phyloP scores from a whole-genome alignment of 1,140 invertebrate species.

The Drosophila equinoxialis region DNA sequence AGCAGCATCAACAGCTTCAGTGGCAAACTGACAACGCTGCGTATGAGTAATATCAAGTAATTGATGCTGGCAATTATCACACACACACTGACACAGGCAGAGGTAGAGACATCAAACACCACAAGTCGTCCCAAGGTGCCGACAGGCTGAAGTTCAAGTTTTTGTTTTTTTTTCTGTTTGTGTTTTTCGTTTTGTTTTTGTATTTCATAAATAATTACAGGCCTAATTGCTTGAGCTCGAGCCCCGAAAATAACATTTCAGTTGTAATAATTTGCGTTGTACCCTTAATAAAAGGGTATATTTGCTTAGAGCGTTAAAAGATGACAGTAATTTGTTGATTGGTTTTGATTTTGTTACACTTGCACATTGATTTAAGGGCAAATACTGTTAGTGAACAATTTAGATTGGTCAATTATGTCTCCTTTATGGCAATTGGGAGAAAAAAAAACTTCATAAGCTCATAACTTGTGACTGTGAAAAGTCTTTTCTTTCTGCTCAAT shows the following conservation, averaged over 20 bases:
- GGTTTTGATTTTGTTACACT: no score
- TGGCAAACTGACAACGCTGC: constrained; percentile 39
- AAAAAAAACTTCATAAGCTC: no score
- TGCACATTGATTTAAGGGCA: no score
- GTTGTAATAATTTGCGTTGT: constrained; percentile 13
- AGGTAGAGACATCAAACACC: constrained; percentile 14
- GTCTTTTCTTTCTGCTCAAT: no score
- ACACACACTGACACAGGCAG: constrained; percentile 11
- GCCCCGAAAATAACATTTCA: constrained; percentile 30
- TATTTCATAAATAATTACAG: constrained; percentile 54
- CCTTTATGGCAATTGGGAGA: no score
- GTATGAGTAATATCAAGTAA: constrained; percentile 70
- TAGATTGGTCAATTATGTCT: no score
- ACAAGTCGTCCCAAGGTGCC: constrained; percentile 52
- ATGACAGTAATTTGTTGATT: not conserved
- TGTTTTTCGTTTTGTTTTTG: constrained; percentile 28
- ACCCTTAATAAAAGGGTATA: not conserved
- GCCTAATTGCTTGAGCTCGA: constrained; percentile 52
- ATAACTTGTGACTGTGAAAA: no score
- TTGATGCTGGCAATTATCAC: constrained; percentile 70
- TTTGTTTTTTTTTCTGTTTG: constrained; percentile 17
- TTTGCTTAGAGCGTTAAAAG: not conserved
- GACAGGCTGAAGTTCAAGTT: constrained; percentile 76
- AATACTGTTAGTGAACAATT: no score
- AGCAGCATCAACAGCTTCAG: constrained; percentile 21